A percentile compares a stretch with the other conserved stretches of the same genome.
These are phyloP conservation scores for Drosophila ambigua DNA, from an alignment of 1,140 invertebrate genomes.

Conservation along the genomic window DNA sequence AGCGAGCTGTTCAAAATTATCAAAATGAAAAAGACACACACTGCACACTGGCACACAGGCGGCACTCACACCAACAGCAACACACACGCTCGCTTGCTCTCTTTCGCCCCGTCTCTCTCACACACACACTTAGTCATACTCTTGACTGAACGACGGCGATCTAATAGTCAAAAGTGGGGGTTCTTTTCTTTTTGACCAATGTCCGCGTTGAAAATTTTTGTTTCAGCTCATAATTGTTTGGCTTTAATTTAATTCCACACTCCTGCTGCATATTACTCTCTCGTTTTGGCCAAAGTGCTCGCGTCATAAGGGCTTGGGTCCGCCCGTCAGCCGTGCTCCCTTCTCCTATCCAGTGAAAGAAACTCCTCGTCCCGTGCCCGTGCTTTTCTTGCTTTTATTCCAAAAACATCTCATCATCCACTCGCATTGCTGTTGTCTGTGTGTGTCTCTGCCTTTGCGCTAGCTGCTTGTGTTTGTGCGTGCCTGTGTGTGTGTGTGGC, in stretches of 20 bases:
- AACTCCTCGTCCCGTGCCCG: conserved; percentile 42
- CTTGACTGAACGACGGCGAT: conserved; percentile 48
- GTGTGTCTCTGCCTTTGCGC: conserved; percentile 50
- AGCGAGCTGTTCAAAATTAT: conserved; percentile 69
- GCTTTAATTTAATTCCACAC: conserved; percentile 24
- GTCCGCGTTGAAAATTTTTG: conserved; percentile 36
- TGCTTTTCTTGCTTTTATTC: conserved; percentile 37
- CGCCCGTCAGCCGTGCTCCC: conserved; percentile 30
- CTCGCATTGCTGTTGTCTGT: conserved; percentile 56
- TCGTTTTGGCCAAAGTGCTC: conserved; percentile 46
- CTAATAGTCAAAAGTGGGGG: conserved; percentile 49
- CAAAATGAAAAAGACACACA: conserved; percentile 69
- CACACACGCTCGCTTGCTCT: conserved; percentile 26
- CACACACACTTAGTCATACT: conserved; percentile 71
- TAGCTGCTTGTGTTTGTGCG: conserved; percentile 28
- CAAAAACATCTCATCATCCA: conserved; percentile 79
- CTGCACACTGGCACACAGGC: conserved; percentile 32
- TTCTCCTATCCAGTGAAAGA: conserved; percentile 5
- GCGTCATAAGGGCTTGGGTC: conserved; percentile 55
- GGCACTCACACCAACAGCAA: not conserved
- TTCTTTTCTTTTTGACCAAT: conserved; percentile 49
- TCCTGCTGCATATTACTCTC: conserved; percentile 8
- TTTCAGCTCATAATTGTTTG: conserved; percentile 45
- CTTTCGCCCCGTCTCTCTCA: conserved; percentile 42
- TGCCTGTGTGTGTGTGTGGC: conserved; percentile 48